Evolutionary conservation across 2,113 vertebrate genomes (phyloP).

Genomic region (Oncorhynchus gorbuscha): DNA sequence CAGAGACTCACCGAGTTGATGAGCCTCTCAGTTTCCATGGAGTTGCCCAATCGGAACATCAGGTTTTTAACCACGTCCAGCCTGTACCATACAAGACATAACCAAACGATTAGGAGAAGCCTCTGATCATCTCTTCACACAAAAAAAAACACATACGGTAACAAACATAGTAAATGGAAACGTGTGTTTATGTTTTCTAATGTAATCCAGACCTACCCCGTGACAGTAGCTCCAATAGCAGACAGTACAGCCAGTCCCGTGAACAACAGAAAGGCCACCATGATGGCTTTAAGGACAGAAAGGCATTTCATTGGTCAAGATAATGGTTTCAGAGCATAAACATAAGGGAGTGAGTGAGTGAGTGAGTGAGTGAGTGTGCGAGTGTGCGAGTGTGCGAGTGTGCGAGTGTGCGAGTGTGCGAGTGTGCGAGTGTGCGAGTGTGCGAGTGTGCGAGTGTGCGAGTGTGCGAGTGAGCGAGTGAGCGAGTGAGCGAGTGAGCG

Average conservation of each 20-base stretch:
- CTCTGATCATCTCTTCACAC: background rate
- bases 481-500: too few species aligned
- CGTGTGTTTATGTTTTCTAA: background rate
- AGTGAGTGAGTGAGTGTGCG: too few species aligned
- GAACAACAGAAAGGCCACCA: conserved; percentile 82
- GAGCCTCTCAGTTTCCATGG: conserved; percentile 87
- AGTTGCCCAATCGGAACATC: conserved; percentile 77
- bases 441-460: too few species aligned
- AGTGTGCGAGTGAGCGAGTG: too few species aligned
- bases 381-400: too few species aligned
- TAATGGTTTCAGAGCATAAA: background rate
- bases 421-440: too few species aligned
- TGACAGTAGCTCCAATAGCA: conserved; percentile 66
- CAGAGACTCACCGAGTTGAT: conserved; percentile 90
- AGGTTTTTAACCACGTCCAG: conserved; percentile 77
- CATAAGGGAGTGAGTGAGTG: too few species aligned
- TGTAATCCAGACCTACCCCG: conserved; percentile 68
- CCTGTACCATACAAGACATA: conserved; percentile 66
- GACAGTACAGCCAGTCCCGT: conserved; percentile 65
- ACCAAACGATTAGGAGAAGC: conserved; percentile 6
- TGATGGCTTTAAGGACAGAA: conserved; percentile 77
- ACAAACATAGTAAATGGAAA: background rate
- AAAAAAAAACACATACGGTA: background rate
- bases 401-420: too few species aligned
- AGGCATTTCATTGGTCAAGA: conserved; percentile 3